phyloP scores from a whole-genome alignment of 2,888 invertebrate genomes.

The Arenicola marina region DNA sequence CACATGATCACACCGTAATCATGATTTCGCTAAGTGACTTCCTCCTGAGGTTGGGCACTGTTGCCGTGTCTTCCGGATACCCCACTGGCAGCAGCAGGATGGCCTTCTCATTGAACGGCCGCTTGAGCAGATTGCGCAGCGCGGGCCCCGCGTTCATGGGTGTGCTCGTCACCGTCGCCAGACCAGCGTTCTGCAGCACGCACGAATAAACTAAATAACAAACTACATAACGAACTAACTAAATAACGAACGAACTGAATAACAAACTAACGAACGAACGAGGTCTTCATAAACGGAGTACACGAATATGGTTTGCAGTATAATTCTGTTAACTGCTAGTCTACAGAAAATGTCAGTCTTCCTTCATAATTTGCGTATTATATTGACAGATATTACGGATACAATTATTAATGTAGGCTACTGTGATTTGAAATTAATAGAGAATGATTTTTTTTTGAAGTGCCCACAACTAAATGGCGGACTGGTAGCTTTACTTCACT shows the following conservation, averaged over 20 bases:
- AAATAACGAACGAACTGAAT: too few relatives aligned
- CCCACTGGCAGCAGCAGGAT: constrained; percentile 84
- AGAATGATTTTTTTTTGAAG: too few relatives aligned
- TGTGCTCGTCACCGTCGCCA: constrained; percentile 85
- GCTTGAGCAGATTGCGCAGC: constrained; percentile 73
- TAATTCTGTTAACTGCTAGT: too few relatives aligned
- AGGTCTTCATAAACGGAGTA: too few relatives aligned
- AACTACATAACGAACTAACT: neutral
- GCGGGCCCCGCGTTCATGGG: constrained; percentile 88
- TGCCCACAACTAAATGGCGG: neutral
- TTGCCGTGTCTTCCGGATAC: constrained; percentile 76
- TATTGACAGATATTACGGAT: too few relatives aligned
- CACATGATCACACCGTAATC: too few relatives aligned
- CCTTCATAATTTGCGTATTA: too few relatives aligned
- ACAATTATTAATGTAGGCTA: too few relatives aligned
- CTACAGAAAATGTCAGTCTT: too few relatives aligned
- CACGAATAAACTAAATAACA: constrained; percentile 5
- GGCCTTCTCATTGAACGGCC: constrained; percentile 78
- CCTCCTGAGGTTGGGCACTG: constrained; percentile 76
- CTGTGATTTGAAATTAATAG: too few relatives aligned
- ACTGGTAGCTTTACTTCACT: neutral
- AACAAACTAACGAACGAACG: too few relatives aligned
- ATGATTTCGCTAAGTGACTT: constrained; percentile 71
- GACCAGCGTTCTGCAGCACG: constrained; percentile 81
- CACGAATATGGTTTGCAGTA: too few relatives aligned